A percentile compares a stretch with the other conserved stretches of the same genome.
These are phyloP conservation scores for Nephrotoma guestfalica DNA, from an alignment of 2,888 invertebrate species.

Conservation along the genomic window DNA sequence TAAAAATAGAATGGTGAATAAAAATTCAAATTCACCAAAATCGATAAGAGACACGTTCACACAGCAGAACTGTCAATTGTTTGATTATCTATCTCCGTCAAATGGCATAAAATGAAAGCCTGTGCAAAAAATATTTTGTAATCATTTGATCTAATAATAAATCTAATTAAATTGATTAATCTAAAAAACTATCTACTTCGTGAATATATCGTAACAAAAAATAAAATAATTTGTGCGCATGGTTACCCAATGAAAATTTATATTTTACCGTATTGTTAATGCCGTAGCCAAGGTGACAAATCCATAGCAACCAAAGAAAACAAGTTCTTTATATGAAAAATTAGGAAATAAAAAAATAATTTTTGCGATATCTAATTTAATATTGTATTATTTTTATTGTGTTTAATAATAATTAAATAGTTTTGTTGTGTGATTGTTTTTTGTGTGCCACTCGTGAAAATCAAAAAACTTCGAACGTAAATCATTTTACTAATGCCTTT, in stretches of 20 bases:
- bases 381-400: not conserved
- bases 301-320: conserved; percentile 14
- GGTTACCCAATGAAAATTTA: conserved; percentile 6
- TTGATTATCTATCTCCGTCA: not conserved
- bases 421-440: not conserved
- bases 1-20: not conserved
- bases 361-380: not conserved
- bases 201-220: not conserved
- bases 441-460: not conserved
- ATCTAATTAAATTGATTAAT: not conserved
- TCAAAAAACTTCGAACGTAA: not conserved
- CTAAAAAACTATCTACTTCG: not conserved
- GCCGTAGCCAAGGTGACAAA: conserved; percentile 14
- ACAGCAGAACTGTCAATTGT: not conserved
- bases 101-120: not conserved
- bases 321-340: conserved; percentile 8
- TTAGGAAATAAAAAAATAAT: not conserved
- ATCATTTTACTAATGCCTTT: not conserved
- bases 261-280: conserved; percentile 4
- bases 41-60: not conserved
- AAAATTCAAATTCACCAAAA: not conserved
- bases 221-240: not conserved
- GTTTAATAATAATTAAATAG: not conserved
- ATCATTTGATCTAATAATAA: not conserved
- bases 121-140: not conserved